Conservation (phyloP, 2,888 invertebrate genomes). For the Mamestra brassicae region DNA sequence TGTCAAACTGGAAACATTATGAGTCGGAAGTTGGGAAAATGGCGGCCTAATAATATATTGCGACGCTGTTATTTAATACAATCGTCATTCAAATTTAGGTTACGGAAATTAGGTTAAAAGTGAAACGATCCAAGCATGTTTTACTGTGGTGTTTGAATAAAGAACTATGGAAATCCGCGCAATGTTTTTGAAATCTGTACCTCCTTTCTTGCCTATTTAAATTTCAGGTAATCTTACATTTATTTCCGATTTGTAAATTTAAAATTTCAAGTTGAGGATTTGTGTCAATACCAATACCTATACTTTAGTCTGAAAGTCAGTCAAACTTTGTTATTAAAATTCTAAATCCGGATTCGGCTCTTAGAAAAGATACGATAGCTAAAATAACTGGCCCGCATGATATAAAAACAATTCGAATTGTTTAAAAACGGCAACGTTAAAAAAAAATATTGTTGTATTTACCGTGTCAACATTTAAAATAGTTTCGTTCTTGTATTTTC, state of each 20-base stretch:
- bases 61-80: conserved; percentile 10
- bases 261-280: no score
- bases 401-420: not conserved
- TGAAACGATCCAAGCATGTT: not conserved
- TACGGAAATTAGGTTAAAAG: conserved; percentile 7
- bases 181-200: not conserved
- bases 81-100: conserved; percentile 15
- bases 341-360: not conserved
- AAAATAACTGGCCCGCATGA: not conserved
- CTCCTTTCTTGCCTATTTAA: not conserved
- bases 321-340: no score
- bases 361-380: not conserved
- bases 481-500: not conserved
- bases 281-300: no score
- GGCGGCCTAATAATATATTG: conserved; percentile 18
- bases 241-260: no score
- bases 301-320: no score
- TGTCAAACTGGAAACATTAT: conserved; percentile 46
- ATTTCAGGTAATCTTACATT: no score
- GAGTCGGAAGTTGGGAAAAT: conserved; percentile 42
- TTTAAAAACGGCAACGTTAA: no score
- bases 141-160: no score
- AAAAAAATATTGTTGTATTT: conserved; percentile 8
- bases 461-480: conserved; percentile 2
- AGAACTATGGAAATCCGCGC: not conserved